phyloP scores from a whole-genome alignment of 1,140 invertebrate genomes.

The Nasonia vitripennis region DNA sequence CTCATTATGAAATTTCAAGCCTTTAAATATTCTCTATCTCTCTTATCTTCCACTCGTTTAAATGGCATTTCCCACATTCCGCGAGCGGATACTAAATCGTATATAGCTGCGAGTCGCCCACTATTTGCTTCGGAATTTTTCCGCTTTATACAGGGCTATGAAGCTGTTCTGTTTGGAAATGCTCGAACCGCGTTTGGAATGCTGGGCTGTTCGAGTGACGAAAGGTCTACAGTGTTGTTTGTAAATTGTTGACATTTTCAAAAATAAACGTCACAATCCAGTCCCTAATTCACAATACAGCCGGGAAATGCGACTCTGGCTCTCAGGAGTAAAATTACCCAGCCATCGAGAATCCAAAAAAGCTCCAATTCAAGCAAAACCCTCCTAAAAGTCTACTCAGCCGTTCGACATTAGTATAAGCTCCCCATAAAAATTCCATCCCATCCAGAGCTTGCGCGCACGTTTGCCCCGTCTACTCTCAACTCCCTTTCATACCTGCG shows the following conservation, averaged over 20 bases:
- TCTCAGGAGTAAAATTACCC: no score
- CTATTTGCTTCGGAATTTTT: conserved; percentile 12
- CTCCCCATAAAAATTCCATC: background rate
- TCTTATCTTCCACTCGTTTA: background rate
- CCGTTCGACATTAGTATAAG: background rate
- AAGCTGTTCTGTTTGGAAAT: background rate
- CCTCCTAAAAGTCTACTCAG: conserved; percentile 1
- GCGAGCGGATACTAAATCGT: background rate
- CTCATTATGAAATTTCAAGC: conserved; percentile 42
- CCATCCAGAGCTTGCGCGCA: background rate
- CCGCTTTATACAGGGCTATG: background rate
- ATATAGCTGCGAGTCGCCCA: background rate
- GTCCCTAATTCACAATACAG: no score
- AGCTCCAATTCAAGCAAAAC: background rate
- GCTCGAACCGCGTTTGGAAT: background rate
- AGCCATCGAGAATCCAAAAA: background rate
- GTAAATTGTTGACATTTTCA: background rate
- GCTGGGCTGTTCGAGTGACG: background rate
- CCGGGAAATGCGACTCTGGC: no score
- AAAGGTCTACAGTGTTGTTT: background rate
- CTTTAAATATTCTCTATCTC: conserved; percentile 17
- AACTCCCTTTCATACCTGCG: background rate
- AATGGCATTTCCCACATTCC: conserved; percentile 3
- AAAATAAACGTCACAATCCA: no score
- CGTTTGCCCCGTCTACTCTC: background rate